These are phyloP conservation scores for Heliangelus exortis DNA, from an alignment of 2,797 vertebrate genomes.

Conservation along the genomic window DNA sequence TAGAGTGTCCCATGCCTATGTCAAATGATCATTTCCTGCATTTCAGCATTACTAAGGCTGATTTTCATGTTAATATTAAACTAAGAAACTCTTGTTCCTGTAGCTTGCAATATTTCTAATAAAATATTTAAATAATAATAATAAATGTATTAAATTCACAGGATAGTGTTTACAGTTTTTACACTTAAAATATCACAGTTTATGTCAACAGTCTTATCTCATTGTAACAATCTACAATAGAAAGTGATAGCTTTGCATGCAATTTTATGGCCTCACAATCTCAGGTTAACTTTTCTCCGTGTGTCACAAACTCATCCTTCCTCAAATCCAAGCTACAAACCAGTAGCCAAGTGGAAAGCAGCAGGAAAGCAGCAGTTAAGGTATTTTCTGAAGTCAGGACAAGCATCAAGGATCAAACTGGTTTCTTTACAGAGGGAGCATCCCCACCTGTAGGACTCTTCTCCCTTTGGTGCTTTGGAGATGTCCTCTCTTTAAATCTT, in stretches of 20 bases:
- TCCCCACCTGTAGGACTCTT: neutral
- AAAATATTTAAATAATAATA: neutral
- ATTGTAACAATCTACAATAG: neutral
- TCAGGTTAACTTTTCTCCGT: fast-evolving
- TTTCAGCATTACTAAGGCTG: neutral
- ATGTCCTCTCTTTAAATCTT: neutral
- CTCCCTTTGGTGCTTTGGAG: neutral
- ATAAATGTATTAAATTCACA: neutral
- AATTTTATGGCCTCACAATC: neutral
- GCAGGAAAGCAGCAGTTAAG: neutral
- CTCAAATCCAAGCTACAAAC: neutral
- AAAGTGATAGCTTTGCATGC: neutral
- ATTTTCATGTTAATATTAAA: neutral
- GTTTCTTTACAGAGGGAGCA: neutral
- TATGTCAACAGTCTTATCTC: neutral
- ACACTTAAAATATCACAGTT: neutral
- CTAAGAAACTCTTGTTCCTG: neutral
- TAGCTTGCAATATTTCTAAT: neutral
- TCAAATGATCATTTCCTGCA: neutral
- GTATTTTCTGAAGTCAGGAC: neutral
- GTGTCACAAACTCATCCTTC: neutral
- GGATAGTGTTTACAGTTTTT: neutral
- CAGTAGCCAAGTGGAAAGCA: neutral
- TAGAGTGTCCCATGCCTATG: neutral
- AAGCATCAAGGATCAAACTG: neutral